A percentile compares a stretch with the other conserved stretches of the same genome.
These are phyloP conservation scores for Phoxinus dragarum DNA, from an alignment of 2,797 vertebrate species.

Conservation along the genomic window DNA sequence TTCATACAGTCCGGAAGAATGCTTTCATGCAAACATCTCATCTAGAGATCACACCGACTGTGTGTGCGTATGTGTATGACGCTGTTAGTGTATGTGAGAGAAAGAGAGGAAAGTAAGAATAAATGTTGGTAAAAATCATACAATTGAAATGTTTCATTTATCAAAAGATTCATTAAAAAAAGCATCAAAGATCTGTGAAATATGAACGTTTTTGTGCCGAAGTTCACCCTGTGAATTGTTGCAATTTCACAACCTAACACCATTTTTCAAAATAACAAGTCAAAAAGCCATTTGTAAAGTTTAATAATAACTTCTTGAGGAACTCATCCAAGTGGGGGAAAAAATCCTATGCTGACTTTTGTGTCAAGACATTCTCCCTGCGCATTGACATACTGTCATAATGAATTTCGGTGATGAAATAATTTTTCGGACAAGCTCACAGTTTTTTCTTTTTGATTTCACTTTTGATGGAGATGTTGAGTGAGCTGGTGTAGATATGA, in stretches of 20 bases:
- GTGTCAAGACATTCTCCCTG: conserved; percentile 62
- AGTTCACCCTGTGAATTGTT: conserved; percentile 17
- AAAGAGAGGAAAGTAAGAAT: neutral
- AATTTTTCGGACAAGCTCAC: conserved; percentile 24
- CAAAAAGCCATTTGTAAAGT: neutral
- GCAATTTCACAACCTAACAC: conserved; percentile 8
- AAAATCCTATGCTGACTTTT: conserved; percentile 47
- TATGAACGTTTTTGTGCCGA: neutral
- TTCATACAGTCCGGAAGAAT: conserved; percentile 62
- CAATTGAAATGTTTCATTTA: conserved; percentile 35
- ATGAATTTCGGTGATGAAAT: conserved; percentile 60
- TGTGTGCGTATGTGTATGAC: neutral
- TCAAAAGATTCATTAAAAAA: conserved; percentile 31
- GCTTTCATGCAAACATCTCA: conserved; percentile 50
- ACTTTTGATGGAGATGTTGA: conserved; percentile 43
- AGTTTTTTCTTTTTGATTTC: conserved; percentile 15
- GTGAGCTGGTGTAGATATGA: conserved; percentile 65
- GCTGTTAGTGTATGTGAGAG: conserved; percentile 7
- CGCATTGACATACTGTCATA: conserved; percentile 68
- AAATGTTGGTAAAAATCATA: conserved; percentile 12
- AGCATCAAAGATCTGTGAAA: neutral
- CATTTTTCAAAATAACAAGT: conserved; percentile 18
- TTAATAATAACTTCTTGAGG: conserved; percentile 40
- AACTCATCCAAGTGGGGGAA: conserved; percentile 55
- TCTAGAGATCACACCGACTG: conserved; percentile 37